Percentiles rank a stretch among this genome's conserved stretches.
These are phyloP conservation scores for Tetrapedia diversipes DNA, from an alignment of 2,888 invertebrate species.

Conservation along the genomic window DNA sequence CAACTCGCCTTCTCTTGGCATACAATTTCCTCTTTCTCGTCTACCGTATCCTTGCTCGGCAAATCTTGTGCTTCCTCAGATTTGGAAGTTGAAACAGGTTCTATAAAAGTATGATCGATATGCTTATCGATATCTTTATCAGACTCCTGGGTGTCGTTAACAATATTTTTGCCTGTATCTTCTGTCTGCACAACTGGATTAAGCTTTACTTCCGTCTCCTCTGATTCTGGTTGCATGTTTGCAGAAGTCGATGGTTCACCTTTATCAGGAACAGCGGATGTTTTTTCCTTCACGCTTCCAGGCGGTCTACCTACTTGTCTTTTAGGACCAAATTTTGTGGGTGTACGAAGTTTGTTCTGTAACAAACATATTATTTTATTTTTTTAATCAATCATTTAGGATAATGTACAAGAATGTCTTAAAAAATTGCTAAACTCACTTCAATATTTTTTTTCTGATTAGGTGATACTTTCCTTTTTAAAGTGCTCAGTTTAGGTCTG, in stretches of 20 bases:
- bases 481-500: slow-evolving; percentile 66
- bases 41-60: slow-evolving; percentile 13
- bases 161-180: not conserved
- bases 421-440: slow-evolving; percentile 58
- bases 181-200: slow-evolving; percentile 60
- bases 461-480: slow-evolving; percentile 60
- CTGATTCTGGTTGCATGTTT: slow-evolving; percentile 67
- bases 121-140: slow-evolving; percentile 36
- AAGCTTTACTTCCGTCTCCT: slow-evolving; percentile 62
- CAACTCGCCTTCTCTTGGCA: slow-evolving; percentile 35
- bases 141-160: slow-evolving; percentile 7
- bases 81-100: slow-evolving; percentile 26
- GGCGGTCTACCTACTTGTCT: slow-evolving; percentile 46
- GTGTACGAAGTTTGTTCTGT: slow-evolving; percentile 70
- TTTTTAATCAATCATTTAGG: not conserved
- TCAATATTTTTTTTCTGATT: slow-evolving; percentile 65
- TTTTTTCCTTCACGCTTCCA: slow-evolving; percentile 25
- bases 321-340: slow-evolving; percentile 54
- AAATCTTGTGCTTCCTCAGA: slow-evolving; percentile 33
- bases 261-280: slow-evolving; percentile 30
- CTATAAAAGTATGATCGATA: slow-evolving; percentile 22
- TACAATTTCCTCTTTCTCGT: slow-evolving; percentile 32
- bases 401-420: not conserved
- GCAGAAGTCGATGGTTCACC: slow-evolving; percentile 15
- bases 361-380: slow-evolving; percentile 39